Base-by-base conservation (phyloP, 2,888 invertebrate species). In the Synergus laeviventris region DNA sequence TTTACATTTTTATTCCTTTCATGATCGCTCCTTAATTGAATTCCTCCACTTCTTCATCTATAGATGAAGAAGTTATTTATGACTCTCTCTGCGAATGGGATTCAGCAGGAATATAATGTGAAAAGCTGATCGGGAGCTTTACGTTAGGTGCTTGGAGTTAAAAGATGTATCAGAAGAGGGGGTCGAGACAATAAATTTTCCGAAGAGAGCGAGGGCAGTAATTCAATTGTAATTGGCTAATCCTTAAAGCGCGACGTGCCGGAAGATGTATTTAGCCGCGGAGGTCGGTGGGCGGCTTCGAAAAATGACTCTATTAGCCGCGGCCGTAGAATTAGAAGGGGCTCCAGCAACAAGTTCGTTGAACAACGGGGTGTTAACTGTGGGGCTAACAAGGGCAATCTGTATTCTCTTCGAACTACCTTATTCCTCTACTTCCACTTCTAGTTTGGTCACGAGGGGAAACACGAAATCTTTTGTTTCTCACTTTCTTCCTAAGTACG, bases 171-270 rank as follows among this genome's bases (percentile, higher is more conserved):
- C 70, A 70, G 70, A n/a, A 49, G 16, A 66, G 70, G 64, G 64
- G 21, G 77, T 62, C 79, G 77, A 77, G 74, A 42, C 83, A 79
- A 83, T 83, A 84, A 85, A 85, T 84, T 83, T 82, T 74, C 75
- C 73, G 81, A 76, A 73, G 77, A 81, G 81, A 81, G 81, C 74
- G 82, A 73, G 76, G 74, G 77, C 78, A 85, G 87, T 89, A 88
- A 90, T 90, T 89, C 88, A 88, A 89, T 89, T 87, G 88, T 90
- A 91, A 91, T 90, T 90, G 90, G 87, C 89, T 89, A 90, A 91
- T 91, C 87, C 87, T 88, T 88, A 88, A 88, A 86, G 82, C 82
- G 81, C 83, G 78, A 77, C 76, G 76, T 78, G 79, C 76, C 77
- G 82, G 85, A 86, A 86, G 87, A 86, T 84, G 85, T 81, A 81